Base-by-base conservation (phyloP, 2,113 vertebrate genomes). In the Potamarius usumacintae region DNA sequence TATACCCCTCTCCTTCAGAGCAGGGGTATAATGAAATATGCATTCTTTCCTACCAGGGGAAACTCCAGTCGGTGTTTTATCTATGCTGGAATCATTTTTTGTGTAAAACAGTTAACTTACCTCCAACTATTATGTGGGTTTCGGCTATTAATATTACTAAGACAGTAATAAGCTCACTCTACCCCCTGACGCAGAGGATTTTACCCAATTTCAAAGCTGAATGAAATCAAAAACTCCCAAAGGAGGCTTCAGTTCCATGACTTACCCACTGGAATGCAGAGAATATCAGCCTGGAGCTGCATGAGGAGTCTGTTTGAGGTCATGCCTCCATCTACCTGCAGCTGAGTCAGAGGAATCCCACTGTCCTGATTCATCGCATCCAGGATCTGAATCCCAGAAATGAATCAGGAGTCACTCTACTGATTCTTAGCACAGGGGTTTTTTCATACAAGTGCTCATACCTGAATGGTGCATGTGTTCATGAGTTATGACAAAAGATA, bases 301-400 rank as follows among this genome's bases (percentile, higher is more conserved):
- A 99, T 99, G 65, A 99, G 96, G 82, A 98, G 92, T 84, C 96
- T 96, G 93, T 98, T 99, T 78, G 93, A 94, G 2, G 97, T 99
- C 98, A 99, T 99, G 86, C 98, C 98, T 92, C 98, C 98, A 0
- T 99, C 97, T 67, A 97, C 97, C 89, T 97, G 96, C 91, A 99
- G 94, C 92, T 96, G 96, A 1, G 86, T 96, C 86, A 99, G 95
- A 86, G 96, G 96, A 87, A 98, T 93, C n/a, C 97, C 97, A 89
- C 96, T 97, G 93, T 99, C 98, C 52, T 96, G 96, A 93, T 99
- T 99, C 95, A 99, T 99, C 7, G 98, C 98, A 87, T 99, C 98
- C 82, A 99, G 92, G 94, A 99, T 97, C 98, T 99, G 52, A 86
- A 89, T 10, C 87, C 85, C n/a, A 52, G 5, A 85, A 34, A 25